These are phyloP conservation scores for Balanococcus diminutus DNA, from an alignment of 2,888 invertebrate species.

Conservation along the genomic window DNA sequence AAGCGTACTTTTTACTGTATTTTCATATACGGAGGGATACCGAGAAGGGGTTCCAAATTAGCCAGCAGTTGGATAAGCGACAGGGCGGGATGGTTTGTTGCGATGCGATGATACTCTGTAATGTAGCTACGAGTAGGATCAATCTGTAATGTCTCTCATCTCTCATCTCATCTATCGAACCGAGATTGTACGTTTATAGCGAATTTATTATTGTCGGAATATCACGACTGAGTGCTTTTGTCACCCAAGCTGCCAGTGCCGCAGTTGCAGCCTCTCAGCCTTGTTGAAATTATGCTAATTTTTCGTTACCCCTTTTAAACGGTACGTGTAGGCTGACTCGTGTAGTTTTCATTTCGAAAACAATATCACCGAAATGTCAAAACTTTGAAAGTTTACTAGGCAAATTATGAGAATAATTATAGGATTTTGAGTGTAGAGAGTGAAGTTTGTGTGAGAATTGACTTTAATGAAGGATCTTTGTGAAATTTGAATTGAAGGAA, in stretches of 20 bases:
- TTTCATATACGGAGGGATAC: too few species aligned
- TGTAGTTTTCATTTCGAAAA: background rate
- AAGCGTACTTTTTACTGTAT: background rate
- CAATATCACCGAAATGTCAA: background rate
- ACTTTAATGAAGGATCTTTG: too few species aligned
- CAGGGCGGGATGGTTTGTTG: background rate
- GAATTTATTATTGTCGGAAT: too few species aligned
- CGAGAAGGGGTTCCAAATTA: background rate
- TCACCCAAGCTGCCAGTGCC: background rate
- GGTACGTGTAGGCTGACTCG: background rate
- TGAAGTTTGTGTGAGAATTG: too few species aligned
- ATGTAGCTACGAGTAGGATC: background rate
- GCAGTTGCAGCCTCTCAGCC: background rate
- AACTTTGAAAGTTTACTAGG: too few species aligned
- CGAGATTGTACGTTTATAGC: background rate
- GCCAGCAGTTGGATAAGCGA: too few species aligned
- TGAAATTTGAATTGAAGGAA: too few species aligned
- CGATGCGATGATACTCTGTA: background rate
- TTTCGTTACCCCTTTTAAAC: background rate
- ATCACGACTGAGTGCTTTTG: too few species aligned
- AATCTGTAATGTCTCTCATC: background rate
- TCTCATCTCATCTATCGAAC: too few species aligned
- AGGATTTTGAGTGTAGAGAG: too few species aligned
- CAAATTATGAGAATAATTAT: too few species aligned
- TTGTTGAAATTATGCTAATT: background rate